These are phyloP conservation scores for Drosophila sechellia DNA, from an alignment of 1,140 invertebrate species.

Conservation along the genomic window DNA sequence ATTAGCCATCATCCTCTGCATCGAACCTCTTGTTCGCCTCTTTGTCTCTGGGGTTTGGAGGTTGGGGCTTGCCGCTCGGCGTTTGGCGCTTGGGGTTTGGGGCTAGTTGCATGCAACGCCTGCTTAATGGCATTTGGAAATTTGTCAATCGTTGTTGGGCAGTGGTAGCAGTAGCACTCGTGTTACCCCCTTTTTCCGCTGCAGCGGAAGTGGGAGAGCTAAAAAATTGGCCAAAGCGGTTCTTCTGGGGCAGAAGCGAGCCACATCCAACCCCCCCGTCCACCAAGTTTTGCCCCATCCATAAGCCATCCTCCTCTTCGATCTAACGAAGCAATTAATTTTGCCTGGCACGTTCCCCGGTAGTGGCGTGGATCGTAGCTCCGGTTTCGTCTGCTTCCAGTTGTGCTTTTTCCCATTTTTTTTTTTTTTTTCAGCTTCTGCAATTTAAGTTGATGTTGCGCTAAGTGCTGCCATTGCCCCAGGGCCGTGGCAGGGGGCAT, in stretches of 20 bases:
- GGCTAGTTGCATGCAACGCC: conserved; percentile 72
- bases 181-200: conserved; percentile 25
- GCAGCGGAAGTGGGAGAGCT: conserved; percentile 67
- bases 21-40: conserved; percentile 6
- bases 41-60: conserved; percentile 8
- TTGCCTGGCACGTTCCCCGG: conserved; percentile 69
- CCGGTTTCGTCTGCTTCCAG: conserved; percentile 41
- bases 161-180: conserved; percentile 7
- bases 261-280: background rate
- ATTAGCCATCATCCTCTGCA: conserved; percentile 36
- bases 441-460: conserved; percentile 78
- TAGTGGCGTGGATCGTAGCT: conserved; percentile 34
- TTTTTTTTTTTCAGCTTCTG: conserved; percentile 28
- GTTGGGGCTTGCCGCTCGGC: background rate
- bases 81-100: conserved; percentile 9
- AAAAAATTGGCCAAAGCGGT: conserved; percentile 66
- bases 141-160: conserved; percentile 78
- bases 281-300: background rate
- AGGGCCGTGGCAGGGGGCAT: conserved; percentile 9
- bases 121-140: conserved; percentile 80
- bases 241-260: conserved; percentile 13
- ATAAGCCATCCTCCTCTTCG: conserved; percentile 35
- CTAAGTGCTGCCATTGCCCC: conserved; percentile 72
- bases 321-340: conserved; percentile 82
- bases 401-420: conserved; percentile 5